A percentile compares a stretch with the other conserved stretches of the same genome.
Evolutionary conservation across 2,113 vertebrate species (phyloP).

Genomic region (Notechis scutatus): DNA sequence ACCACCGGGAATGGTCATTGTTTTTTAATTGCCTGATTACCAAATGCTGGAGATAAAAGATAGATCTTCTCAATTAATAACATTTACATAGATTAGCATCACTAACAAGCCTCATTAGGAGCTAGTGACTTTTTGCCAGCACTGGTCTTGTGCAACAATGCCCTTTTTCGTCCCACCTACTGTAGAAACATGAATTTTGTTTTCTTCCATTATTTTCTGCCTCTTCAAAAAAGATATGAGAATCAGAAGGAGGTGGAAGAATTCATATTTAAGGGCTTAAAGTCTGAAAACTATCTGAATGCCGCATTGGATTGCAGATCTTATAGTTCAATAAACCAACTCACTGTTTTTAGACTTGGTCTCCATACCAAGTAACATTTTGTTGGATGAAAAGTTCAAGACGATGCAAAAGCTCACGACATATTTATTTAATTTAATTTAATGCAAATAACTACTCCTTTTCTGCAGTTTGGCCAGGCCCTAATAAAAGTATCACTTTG

Average conservation of each 20-base stretch:
- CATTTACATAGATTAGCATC: conserved; percentile 99
- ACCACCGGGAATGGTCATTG: conserved; percentile 87
- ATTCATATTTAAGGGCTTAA: neutral
- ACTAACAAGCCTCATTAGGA: conserved; percentile 97
- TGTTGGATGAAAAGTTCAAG: neutral
- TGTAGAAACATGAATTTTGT: conserved; percentile 59
- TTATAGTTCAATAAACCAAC: neutral
- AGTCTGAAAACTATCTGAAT: neutral
- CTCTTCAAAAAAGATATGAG: conserved; percentile 69
- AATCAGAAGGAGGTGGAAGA: conserved; percentile 18
- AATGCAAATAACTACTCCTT: neutral
- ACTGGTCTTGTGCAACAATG: conserved; percentile 69
- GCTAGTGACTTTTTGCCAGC: conserved; percentile 81
- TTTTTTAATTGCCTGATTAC: conserved; percentile 98
- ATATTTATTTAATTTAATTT: neutral
- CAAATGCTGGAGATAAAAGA: conserved; percentile 97
- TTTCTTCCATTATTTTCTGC: conserved; percentile 73
- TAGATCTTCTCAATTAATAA: conserved; percentile 99
- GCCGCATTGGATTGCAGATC: neutral
- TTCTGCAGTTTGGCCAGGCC: neutral
- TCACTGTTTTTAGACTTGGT: neutral
- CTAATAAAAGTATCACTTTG: neutral
- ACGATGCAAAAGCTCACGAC: neutral
- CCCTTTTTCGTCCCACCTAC: conserved; percentile 42
- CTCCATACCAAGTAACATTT: neutral